A percentile compares a stretch with the other conserved stretches of the same genome.
Conservation (phyloP, 2,113 vertebrate species). For the Ursus arctos region DNA sequence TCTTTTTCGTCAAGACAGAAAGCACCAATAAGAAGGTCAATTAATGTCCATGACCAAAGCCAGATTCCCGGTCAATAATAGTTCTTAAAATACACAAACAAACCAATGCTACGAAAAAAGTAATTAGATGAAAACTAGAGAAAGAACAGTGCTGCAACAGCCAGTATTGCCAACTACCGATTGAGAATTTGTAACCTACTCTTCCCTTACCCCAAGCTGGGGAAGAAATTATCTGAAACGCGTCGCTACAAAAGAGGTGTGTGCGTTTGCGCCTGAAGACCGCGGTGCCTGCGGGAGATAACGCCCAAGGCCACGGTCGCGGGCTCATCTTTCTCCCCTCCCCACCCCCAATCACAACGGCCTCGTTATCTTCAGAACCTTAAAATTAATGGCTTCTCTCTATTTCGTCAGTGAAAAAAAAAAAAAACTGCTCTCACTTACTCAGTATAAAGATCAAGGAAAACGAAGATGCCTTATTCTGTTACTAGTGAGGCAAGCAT, state of each 20-base stretch:
- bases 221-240: not conserved
- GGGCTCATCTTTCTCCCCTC: not conserved
- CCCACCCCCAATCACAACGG: not conserved
- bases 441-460: not conserved
- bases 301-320: not conserved
- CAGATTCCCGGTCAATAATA: not conserved
- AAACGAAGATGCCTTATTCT: not conserved
- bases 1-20: not conserved
- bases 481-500: not conserved
- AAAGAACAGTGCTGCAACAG: not conserved
- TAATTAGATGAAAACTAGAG: not conserved
- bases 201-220: not conserved
- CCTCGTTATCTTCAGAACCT: not conserved
- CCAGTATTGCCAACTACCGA: not conserved
- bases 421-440: not conserved
- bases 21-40: not conserved
- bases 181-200: not conserved
- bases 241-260: not conserved
- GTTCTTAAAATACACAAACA: not conserved
- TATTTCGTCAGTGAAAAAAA: not conserved
- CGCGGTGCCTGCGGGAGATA: not conserved
- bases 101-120: not conserved
- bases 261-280: not conserved
- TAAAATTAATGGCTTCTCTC: not conserved
- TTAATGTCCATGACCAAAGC: not conserved